Conservation (phyloP, 2,113 vertebrate species). For the Carassius carassius region DNA sequence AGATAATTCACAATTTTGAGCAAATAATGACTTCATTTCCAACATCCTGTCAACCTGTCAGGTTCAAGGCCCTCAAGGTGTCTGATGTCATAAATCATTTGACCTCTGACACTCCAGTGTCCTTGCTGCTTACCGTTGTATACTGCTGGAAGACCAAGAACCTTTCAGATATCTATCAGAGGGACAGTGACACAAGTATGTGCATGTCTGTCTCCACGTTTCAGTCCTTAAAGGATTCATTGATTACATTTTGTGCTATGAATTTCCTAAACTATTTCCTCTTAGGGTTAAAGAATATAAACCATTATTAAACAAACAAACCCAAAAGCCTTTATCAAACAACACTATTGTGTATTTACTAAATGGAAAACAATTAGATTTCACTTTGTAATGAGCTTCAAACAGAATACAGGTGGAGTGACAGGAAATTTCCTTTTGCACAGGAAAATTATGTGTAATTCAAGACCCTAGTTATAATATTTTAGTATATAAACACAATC, state of each 20-base stretch:
- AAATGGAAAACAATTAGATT: constrained; percentile 38
- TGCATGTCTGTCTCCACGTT: not conserved
- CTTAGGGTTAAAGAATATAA: constrained; percentile 8
- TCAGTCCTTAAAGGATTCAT: not conserved
- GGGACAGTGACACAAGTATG: not conserved
- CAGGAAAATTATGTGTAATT: not conserved
- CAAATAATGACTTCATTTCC: constrained; percentile 48
- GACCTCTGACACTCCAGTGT: constrained; percentile 25
- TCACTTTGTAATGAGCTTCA: constrained; percentile 29
- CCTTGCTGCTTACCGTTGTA: constrained; percentile 16
- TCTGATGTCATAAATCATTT: constrained; percentile 33
- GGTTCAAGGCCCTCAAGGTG: constrained; percentile 25
- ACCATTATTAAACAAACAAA: constrained; percentile 15
- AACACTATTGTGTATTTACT: constrained; percentile 28
- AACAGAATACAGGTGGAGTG: constrained; percentile 32
- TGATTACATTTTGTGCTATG: constrained; percentile 26
- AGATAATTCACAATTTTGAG: constrained; percentile 54
- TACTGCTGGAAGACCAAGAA: not conserved
- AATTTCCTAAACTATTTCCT: constrained; percentile 36
- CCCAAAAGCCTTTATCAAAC: constrained; percentile 14
- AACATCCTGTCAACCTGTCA: not conserved
- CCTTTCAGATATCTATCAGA: not conserved
- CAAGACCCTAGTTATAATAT: not conserved
- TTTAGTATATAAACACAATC: not conserved
- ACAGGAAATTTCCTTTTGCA: constrained; percentile 24